Base-by-base conservation (phyloP, 1,140 invertebrate genomes). In the Drosophila sucinea region DNA sequence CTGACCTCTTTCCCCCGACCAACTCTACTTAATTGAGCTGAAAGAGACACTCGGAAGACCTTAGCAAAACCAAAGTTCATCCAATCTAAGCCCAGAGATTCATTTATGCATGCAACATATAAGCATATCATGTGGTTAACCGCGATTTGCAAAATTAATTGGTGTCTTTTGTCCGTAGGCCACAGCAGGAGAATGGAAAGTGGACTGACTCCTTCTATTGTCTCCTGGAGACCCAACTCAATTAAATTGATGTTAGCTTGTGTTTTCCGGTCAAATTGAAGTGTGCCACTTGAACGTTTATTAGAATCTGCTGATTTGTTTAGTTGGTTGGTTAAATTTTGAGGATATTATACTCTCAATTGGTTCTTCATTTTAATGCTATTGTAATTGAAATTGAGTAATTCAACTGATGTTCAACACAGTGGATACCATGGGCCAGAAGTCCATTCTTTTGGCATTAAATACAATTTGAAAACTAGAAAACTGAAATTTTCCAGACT, bases 91-190 rank as follows among this genome's bases (percentile, higher is more conserved):
- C 79, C 71, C 30, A 38, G 35, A 74, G 74, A 86, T 85, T 86
- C 38, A 60, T 30, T 35, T 57, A 38, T 40, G 35, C 33, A 63
- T 51, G n/a, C 44, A 64, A 63, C 38, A 75, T 65, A 68, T 72
- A 65, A 67, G 63, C 58, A 67, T 82, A 63, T 79, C 66, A 82
- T 64, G 67, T 58, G 84, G 83, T 83, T 86, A 86, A 71, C 83
- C 83, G 61, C 72, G 57, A 83, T 86, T 86, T 86, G 79, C 65
- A 47, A 83, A 83, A 87, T 87, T 89, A 87, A 87, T 87, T 87
- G 84, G 57, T 69, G 70, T 71, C 71, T 82, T 78, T 81, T 68
- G 35, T 41, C 3, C 11, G 7, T 29, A 62, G 25, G 10, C 11
- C 23, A 11, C 25, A 25, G 57, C 11, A 38, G 57, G 33, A 3